Conservation (phyloP, 2,797 vertebrate genomes). For the Rallus crepitans region DNA sequence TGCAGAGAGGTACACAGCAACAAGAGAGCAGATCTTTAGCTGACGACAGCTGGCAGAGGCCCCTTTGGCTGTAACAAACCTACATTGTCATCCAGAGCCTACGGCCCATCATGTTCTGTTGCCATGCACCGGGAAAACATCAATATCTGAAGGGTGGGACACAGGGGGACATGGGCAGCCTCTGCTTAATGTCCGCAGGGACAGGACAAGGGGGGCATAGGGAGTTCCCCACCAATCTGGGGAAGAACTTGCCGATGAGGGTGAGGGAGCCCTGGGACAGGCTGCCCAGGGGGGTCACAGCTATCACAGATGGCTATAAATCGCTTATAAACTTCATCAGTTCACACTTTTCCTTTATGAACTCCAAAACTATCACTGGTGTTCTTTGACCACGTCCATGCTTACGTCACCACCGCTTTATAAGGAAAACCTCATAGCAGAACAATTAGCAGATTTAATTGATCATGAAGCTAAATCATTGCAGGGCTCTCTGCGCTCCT, state of each 20-base stretch:
- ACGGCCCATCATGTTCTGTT: neutral
- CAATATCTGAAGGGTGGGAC: no score
- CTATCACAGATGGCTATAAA: neutral
- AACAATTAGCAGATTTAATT: neutral
- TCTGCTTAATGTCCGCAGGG: no score
- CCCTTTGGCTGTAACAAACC: neutral
- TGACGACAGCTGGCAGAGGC: neutral
- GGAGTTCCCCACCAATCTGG: no score
- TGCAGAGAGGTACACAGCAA: neutral
- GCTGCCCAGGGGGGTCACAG: no score
- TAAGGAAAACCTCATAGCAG: neutral
- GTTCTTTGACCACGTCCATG: neutral
- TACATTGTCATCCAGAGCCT: neutral
- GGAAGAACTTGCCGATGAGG: no score
- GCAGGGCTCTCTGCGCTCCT: neutral
- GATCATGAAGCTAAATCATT: neutral
- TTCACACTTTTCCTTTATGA: accelerated
- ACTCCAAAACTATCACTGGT: neutral
- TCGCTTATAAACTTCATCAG: neutral
- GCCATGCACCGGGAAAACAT: neutral
- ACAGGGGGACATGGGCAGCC: no score
- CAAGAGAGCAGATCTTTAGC: neutral
- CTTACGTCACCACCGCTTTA: neutral
- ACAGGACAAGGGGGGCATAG: no score
- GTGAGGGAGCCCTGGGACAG: no score